Evolutionary conservation across 2,113 vertebrate species (phyloP).

Genomic region (Syngnathus floridae): DNA sequence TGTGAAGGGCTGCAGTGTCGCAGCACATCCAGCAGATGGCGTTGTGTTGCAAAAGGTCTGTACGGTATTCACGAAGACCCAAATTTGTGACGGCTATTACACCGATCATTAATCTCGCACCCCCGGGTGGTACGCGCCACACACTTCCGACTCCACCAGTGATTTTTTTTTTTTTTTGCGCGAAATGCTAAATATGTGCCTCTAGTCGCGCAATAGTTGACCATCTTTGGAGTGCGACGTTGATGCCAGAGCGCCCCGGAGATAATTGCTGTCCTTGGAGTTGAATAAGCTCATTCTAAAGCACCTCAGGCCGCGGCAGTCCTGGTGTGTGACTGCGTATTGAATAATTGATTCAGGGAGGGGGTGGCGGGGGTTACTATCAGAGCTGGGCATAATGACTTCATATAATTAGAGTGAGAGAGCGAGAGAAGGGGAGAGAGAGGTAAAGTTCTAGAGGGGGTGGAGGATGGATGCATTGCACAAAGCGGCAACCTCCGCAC

Average conservation of each 20-base stretch:
- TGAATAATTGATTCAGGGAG: constrained; percentile 97
- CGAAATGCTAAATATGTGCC: not conserved
- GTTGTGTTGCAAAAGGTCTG: not conserved
- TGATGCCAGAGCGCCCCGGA: constrained; percentile 87
- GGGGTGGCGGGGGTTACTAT: constrained; percentile 83
- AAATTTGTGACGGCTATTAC: not conserved
- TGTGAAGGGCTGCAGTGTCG: not conserved
- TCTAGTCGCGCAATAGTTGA: constrained; percentile 21
- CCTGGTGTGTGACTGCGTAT: constrained; percentile 84
- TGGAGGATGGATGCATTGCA: constrained; percentile 35
- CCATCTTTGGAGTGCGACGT: constrained; percentile 82
- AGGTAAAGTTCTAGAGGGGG: constrained; percentile 1
- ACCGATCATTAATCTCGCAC: not conserved
- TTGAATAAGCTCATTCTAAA: constrained; percentile 93
- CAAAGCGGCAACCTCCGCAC: constrained; percentile 38
- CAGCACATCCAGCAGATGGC: not conserved
- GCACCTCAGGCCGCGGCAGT: constrained; percentile 83
- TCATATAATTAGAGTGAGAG: constrained; percentile 84
- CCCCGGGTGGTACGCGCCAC: not conserved
- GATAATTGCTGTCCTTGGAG: constrained; percentile 98
- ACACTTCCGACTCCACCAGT: not conserved
- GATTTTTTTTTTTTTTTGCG: not conserved
- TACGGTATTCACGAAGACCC: not conserved
- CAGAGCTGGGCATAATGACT: constrained; percentile 98
- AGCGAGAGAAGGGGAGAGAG: constrained; percentile 9